phyloP scores from a whole-genome alignment of 92 coral and sea anemone genomes.

The Muricea muricata region DNA sequence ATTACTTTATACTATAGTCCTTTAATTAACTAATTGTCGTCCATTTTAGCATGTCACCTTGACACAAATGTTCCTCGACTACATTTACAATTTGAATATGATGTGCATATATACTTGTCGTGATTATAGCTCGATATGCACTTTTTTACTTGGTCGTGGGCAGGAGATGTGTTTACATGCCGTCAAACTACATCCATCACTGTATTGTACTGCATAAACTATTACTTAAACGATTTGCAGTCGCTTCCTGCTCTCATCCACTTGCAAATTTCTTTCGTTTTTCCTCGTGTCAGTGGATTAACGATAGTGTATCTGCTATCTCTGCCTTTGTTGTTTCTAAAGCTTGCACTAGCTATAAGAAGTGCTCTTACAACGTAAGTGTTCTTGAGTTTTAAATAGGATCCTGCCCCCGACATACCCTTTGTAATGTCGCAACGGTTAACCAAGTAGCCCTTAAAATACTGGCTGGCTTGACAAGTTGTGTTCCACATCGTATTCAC shows the following conservation, averaged over 20 bases:
- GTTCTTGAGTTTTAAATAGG: slow-evolving; percentile 50
- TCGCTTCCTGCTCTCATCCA: slow-evolving; percentile 60
- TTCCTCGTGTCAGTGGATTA: slow-evolving; percentile 69
- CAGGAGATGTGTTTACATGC: slow-evolving; percentile 15
- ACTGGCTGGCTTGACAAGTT: slow-evolving; percentile 54
- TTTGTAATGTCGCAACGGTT: slow-evolving; percentile 75
- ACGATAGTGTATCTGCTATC: slow-evolving; percentile 67
- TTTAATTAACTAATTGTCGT: slow-evolving; percentile 23
- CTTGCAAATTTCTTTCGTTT: slow-evolving; percentile 62
- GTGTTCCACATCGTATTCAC: slow-evolving; percentile 78
- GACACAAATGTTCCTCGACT: neutral
- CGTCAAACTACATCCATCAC: neutral
- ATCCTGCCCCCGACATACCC: slow-evolving; percentile 89
- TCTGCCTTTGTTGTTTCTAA: slow-evolving; percentile 56
- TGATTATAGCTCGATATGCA: neutral
- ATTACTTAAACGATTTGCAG: slow-evolving; percentile 6
- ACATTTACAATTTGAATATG: neutral
- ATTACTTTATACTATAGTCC: slow-evolving; percentile 1
- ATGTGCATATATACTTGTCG: slow-evolving; percentile 21
- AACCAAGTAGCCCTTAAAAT: slow-evolving; percentile 64
- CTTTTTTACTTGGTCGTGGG: slow-evolving; percentile 20
- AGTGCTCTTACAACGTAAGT: slow-evolving; percentile 75
- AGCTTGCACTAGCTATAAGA: slow-evolving; percentile 71
- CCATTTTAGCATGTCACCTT: slow-evolving; percentile 21
- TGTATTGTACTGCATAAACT: neutral